Conservation (phyloP, 35 echinoderm and acorn worm genomes). For the Apostichopus californicus region DNA sequence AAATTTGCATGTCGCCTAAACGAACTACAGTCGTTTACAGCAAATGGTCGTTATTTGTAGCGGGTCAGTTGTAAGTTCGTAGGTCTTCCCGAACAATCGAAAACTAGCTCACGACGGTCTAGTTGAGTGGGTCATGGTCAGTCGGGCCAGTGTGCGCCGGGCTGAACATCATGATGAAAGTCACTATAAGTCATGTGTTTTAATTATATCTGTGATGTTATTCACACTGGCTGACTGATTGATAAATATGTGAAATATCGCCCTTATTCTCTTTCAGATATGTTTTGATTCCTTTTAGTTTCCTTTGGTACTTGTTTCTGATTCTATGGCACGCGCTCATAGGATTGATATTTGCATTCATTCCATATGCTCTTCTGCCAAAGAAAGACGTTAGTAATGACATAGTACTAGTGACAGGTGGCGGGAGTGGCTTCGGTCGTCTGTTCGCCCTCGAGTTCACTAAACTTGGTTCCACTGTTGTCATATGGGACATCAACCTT, state of each 20-base stretch:
- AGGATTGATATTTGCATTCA: neutral
- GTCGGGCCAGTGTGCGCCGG: no score
- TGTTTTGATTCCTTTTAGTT: neutral
- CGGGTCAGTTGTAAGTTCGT: no score
- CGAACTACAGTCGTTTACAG: no score
- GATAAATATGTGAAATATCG: neutral
- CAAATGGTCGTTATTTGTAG: no score
- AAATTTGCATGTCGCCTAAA: no score
- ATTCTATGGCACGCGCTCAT: constrained; percentile 31
- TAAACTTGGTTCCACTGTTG: constrained; percentile 71
- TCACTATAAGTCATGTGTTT: no score
- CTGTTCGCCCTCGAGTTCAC: constrained; percentile 74
- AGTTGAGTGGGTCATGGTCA: no score
- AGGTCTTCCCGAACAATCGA: no score
- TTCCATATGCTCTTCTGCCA: constrained; percentile 49
- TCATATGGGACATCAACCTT: constrained; percentile 85
- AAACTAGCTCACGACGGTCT: no score
- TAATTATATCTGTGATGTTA: no score
- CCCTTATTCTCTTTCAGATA: neutral
- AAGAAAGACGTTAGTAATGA: constrained; percentile 85
- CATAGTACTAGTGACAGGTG: constrained; percentile 81
- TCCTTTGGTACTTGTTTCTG: constrained; percentile 10
- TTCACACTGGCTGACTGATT: no score
- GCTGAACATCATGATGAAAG: no score
- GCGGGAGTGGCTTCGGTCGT: constrained; percentile 80